phyloP scores from a whole-genome alignment of 1,140 invertebrate species.

The Drosophila rufa region DNA sequence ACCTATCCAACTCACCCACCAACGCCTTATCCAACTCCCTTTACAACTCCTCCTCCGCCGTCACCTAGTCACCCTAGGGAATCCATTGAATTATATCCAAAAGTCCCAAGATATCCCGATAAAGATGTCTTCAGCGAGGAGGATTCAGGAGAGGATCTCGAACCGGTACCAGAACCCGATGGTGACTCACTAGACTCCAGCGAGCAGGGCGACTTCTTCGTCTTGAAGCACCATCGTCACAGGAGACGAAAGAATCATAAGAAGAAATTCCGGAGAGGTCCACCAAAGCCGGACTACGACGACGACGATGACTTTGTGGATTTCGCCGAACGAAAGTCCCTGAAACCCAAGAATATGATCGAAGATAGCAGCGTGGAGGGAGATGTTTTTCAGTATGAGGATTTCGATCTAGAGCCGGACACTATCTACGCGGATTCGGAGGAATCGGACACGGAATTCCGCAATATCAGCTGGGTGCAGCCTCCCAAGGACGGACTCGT shows the following conservation, averaged over 20 bases:
- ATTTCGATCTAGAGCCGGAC: slow-evolving; percentile 70
- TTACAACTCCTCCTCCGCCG: slow-evolving; percentile 1
- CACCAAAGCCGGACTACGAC: slow-evolving; percentile 35
- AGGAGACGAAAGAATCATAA: slow-evolving; percentile 28
- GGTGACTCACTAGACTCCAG: slow-evolving; percentile 38
- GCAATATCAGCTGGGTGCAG: slow-evolving; percentile 40
- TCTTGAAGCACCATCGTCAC: slow-evolving; percentile 52
- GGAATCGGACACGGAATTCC: slow-evolving; percentile 49
- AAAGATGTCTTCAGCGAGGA: slow-evolving; percentile 42
- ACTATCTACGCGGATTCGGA: slow-evolving; percentile 49
- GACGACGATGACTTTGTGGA: slow-evolving; percentile 70
- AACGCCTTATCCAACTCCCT: background rate
- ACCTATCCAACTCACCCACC: background rate
- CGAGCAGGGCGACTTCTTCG: slow-evolving; percentile 65
- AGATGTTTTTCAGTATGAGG: slow-evolving; percentile 77
- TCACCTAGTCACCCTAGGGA: background rate
- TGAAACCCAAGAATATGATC: slow-evolving; percentile 29
- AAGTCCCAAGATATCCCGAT: slow-evolving; percentile 17
- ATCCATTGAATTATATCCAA: slow-evolving; percentile 39
- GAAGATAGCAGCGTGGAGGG: slow-evolving; percentile 56
- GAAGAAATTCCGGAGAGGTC: slow-evolving; percentile 16
- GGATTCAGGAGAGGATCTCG: slow-evolving; percentile 28
- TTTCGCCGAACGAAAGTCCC: slow-evolving; percentile 40
- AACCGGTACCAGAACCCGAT: slow-evolving; percentile 14
- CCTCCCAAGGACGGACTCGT: slow-evolving; percentile 57